phyloP scores from a whole-genome alignment of 2,797 vertebrate species.

The Novumbra hubbsi region DNA sequence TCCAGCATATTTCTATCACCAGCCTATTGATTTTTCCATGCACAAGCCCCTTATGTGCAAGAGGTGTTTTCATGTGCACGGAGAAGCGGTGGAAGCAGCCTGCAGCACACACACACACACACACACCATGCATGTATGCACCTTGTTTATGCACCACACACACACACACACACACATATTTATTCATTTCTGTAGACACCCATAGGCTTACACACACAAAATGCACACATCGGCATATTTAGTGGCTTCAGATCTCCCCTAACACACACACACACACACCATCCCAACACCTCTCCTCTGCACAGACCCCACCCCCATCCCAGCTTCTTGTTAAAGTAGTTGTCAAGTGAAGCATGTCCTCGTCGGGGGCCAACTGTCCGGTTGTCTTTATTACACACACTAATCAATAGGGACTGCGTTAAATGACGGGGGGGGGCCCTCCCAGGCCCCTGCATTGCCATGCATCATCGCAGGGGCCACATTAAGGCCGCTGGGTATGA shows the following conservation, averaged over 20 bases:
- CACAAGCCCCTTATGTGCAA: conserved; percentile 64
- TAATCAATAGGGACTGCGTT: conserved; percentile 68
- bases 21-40: conserved; percentile 79
- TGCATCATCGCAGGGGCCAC: conserved; percentile 19
- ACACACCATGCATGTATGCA: conserved; percentile 7
- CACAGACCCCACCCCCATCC: neutral
- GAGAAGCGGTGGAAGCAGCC: conserved; percentile 61
- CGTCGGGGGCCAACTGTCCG: conserved; percentile 58
- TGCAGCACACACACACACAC: conserved; percentile 47
- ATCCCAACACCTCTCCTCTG: conserved; percentile 6
- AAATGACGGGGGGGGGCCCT: conserved; percentile 20
- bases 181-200: conserved; percentile 75
- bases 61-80: conserved; percentile 70
- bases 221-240: conserved; percentile 72
- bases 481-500: conserved; percentile 11
- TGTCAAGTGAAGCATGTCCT: conserved; percentile 66
- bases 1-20: conserved; percentile 79
- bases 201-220: conserved; percentile 69
- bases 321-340: conserved; percentile 62
- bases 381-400: conserved; percentile 66
- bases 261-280: conserved; percentile 23
- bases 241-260: conserved; percentile 55
- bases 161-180: conserved; percentile 55
- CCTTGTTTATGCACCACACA: conserved; percentile 4
- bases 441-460: conserved; percentile 24